Conservation (phyloP, 2,113 vertebrate genomes). For the Thamnophis sirtalis region DNA sequence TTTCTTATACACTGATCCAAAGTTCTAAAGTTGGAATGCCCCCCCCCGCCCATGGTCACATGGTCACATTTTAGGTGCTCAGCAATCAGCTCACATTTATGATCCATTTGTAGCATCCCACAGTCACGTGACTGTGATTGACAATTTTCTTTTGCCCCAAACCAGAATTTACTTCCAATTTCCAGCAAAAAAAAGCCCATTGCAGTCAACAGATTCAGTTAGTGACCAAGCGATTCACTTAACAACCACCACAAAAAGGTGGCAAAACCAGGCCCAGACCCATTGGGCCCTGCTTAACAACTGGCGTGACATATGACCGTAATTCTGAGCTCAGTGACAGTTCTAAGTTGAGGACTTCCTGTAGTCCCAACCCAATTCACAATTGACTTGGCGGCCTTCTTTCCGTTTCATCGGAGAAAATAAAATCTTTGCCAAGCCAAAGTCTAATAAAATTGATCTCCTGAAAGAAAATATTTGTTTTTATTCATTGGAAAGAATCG, state of each 20-base stretch:
- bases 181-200: background rate
- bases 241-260: background rate
- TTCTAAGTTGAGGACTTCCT: background rate
- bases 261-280: background rate
- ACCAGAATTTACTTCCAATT: background rate
- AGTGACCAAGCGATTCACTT: background rate
- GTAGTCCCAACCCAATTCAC: background rate
- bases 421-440: background rate
- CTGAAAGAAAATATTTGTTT: background rate
- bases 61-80: too few relatives aligned
- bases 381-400: background rate
- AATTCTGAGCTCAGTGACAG: background rate
- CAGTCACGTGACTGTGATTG: too few relatives aligned
- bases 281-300: background rate
- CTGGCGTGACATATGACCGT: accelerated
- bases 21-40: too few relatives aligned
- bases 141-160: too few relatives aligned
- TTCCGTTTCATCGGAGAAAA: background rate
- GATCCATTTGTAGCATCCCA: too few relatives aligned
- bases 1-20: too few relatives aligned
- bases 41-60: too few relatives aligned
- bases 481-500: background rate
- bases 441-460: background rate
- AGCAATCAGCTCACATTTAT: too few relatives aligned
- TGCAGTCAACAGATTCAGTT: background rate